These are phyloP conservation scores for Rhynchomys soricoides DNA, from an alignment of 2,113 vertebrate species.

Conservation along the genomic window DNA sequence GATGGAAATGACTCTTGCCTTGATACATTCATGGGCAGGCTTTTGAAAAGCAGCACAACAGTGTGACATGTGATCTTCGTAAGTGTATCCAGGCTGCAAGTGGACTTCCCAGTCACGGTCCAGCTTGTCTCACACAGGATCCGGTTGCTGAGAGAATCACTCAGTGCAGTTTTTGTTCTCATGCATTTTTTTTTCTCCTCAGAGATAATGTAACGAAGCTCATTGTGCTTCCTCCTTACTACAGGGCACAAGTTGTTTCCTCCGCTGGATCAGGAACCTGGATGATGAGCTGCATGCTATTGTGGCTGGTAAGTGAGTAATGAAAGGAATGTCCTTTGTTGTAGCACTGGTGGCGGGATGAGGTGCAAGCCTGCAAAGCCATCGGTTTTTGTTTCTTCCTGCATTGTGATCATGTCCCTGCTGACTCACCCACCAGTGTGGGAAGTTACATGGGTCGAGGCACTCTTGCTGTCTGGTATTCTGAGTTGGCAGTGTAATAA, in stretches of 20 bases:
- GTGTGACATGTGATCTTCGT: not conserved
- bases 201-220: conserved; percentile 42
- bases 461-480: not conserved
- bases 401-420: not conserved
- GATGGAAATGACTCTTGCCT: not conserved
- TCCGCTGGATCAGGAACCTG: conserved; percentile 96
- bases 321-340: not conserved
- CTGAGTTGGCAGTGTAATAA: not conserved
- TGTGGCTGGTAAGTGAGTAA: conserved; percentile 91
- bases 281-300: conserved; percentile 98
- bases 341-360: not conserved
- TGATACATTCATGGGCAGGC: not conserved
- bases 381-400: conserved; percentile 12
- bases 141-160: not conserved
- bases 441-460: not conserved
- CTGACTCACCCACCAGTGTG: not conserved
- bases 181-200: not conserved
- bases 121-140: not conserved
- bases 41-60: conserved; percentile 6
- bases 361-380: not conserved
- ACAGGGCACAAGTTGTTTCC: conserved; percentile 96
- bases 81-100: not conserved
- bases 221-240: conserved; percentile 64
- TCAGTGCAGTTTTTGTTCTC: conserved; percentile 16
- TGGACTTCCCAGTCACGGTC: not conserved